Base-by-base conservation (phyloP, 37 sponge, comb jelly and placozoan genomes). In the Tethya wilhelma region DNA sequence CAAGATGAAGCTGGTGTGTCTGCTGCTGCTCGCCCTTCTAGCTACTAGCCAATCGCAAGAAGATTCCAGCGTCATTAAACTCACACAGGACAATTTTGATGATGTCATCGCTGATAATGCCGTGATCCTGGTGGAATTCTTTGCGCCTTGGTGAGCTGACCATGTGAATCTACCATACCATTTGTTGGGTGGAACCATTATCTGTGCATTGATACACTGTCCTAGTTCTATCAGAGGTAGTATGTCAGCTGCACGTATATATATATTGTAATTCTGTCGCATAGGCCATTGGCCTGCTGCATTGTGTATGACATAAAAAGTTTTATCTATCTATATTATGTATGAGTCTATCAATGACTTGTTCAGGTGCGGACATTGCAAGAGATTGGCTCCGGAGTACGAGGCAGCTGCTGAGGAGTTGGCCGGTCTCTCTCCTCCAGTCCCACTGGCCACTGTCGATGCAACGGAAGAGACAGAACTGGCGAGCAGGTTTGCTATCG, bases 281-380 rank as follows among this genome's bases (percentile, higher is more conserved):
- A n/a, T n/a, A n/a, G n/a, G n/a, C n/a, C n/a, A n/a, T n/a, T n/a
- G n/a, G n/a, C n/a, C n/a, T n/a, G n/a, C n/a, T n/a, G n/a, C n/a
- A n/a, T n/a, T n/a, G n/a, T n/a, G n/a, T n/a, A n/a, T n/a, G n/a
- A n/a, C n/a, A n/a, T n/a, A n/a, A n/a, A n/a, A n/a, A n/a, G n/a
- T n/a, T n/a, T n/a, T n/a, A n/a, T n/a, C n/a, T n/a, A n/a, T n/a
- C n/a, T n/a, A n/a, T n/a, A n/a, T n/a, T n/a, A n/a, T n/a, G n/a
- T n/a, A n/a, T n/a, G n/a, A n/a, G n/a, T n/a, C n/a, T n/a, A n/a
- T n/a, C n/a, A n/a, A n/a, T n/a, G n/a, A 49, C 53, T 19, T 45
- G 20, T 38, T 4, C 46, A 89, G 94, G 94, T 94, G 94, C 74
- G 94, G 84, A 4, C 90, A 94, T 75, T 94, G 94, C 45, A 82